These are phyloP conservation scores for Rynchops niger DNA, from an alignment of 2,113 vertebrate genomes.

Conservation along the genomic window DNA sequence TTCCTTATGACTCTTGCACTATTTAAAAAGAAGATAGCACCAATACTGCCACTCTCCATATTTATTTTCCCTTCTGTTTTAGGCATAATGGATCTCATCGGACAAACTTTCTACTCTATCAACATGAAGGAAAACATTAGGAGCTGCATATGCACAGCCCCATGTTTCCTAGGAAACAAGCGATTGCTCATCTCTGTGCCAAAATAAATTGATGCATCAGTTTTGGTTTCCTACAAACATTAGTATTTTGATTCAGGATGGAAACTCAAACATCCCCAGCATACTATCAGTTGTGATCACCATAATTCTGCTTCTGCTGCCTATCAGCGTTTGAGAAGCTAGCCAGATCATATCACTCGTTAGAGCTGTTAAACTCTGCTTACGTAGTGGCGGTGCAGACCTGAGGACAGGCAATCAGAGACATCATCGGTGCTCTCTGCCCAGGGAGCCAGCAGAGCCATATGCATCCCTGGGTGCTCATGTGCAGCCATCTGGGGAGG, in stretches of 20 bases:
- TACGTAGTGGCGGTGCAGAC: accelerated
- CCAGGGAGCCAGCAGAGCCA: background rate
- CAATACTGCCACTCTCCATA: background rate
- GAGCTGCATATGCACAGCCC: conserved; percentile 54
- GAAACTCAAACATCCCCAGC: background rate
- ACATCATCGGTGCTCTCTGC: background rate
- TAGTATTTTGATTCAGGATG: conserved; percentile 33
- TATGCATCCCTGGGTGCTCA: background rate
- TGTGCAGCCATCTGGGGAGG: background rate
- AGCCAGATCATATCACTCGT: background rate
- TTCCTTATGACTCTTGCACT: background rate
- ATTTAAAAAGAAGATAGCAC: too few relatives aligned
- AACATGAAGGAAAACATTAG: conserved; percentile 48
- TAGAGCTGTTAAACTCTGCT: background rate
- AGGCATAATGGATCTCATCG: conserved; percentile 39
- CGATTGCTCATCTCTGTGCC: conserved; percentile 42
- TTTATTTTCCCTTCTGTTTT: conserved; percentile 57
- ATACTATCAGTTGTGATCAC: background rate
- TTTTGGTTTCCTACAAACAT: conserved; percentile 6
- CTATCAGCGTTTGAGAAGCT: background rate
- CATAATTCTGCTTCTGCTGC: background rate
- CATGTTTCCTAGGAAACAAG: conserved; percentile 74
- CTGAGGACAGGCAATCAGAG: background rate
- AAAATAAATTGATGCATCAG: conserved; percentile 55
- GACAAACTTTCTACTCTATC: conserved; percentile 44